Evolutionary conservation across 2,888 invertebrate genomes (phyloP).

Genomic region (Drosophila subsilvestris): DNA sequence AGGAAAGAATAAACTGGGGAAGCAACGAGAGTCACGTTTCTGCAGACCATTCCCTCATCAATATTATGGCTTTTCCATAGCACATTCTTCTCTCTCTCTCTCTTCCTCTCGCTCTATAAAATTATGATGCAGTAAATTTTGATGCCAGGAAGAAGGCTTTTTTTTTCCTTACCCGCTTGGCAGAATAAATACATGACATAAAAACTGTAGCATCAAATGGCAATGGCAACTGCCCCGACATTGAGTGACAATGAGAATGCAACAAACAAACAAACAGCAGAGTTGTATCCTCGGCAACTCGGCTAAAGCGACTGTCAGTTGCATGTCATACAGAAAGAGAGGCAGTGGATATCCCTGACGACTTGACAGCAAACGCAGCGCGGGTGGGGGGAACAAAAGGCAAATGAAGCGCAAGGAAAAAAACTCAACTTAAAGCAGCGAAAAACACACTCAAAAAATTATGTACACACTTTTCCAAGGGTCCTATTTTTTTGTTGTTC

Average conservation of each 20-base stretch:
- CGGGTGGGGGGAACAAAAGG: constrained; percentile 31
- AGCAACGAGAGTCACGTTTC: constrained; percentile 54
- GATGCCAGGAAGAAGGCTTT: constrained; percentile 10
- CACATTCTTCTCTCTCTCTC: constrained; percentile 17
- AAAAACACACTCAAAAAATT: constrained; percentile 22
- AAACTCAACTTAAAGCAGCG: constrained; percentile 45
- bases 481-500: too few species aligned
- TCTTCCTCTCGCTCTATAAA: constrained; percentile 33
- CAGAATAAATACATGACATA: constrained; percentile 32
- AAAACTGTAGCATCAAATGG: constrained; percentile 42
- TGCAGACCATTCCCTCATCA: constrained; percentile 47
- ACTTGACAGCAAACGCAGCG: constrained; percentile 24
- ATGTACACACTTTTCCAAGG: constrained; percentile 26
- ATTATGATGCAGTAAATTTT: constrained; percentile 63
- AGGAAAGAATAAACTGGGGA: neutral
- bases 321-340: constrained; percentile 45
- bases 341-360: constrained; percentile 59
- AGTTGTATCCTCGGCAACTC: neutral
- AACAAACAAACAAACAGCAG: constrained; percentile 31
- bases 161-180: neutral
- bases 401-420: constrained; percentile 41
- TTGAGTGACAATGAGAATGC: constrained; percentile 58
- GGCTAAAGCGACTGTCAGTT: constrained; percentile 61
- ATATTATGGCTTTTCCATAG: constrained; percentile 50
- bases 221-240: constrained; percentile 42